Evolutionary conservation across 92 coral and sea anemone species (phyloP), one percentile per base, ranked within the genome.

Genomic region (Zoanthus sociatus): DNA sequence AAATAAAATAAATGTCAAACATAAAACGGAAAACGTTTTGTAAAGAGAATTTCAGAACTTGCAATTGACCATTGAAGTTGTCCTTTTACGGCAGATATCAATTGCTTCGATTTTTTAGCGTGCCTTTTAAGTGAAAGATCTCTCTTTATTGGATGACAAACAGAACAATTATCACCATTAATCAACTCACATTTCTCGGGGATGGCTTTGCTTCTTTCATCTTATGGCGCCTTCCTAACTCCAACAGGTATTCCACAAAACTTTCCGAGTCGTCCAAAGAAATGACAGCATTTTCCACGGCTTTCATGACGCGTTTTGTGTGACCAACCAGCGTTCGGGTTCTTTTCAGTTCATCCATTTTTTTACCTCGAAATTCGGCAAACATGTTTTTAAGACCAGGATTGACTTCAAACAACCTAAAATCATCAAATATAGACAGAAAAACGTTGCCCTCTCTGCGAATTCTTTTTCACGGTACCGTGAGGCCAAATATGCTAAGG

Each of bases 201-300:
- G 92, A 71, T 5, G 95, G 92, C 67, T 86, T 93, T 14, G 83
- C 89, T 37, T 84, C 58, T 3, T 89, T 89, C 32, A 44, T 46
- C 48, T 32, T 87, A 64, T 93, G 95, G 33, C 93, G 82, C 73
- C 95, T 87, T 16, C 95, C 94, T 18, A 93, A 78, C 79, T 93
- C 94, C 0, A 68, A 63, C 71, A 93, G 79, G 44, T 91, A 93
- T 12, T 88, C 93, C 6, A 84, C 74, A 18, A 79, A 58, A 10
- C 93, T 78, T 15, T 90, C 95, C 63, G 89, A 85, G 68, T 93
- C 95, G 17, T 91, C 87, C 88, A 93, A 64, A 1, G 94, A 74
- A 58, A 66, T 77, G 0, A 93, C 92, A 37, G 92, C 88, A 63
- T 93, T 93, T 78, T 91, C 90, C 12, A 93, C 91, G 0, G 92